Evolutionary conservation across 2,888 invertebrate species (phyloP).

Genomic region (Drosophila suboccidentalis): DNA sequence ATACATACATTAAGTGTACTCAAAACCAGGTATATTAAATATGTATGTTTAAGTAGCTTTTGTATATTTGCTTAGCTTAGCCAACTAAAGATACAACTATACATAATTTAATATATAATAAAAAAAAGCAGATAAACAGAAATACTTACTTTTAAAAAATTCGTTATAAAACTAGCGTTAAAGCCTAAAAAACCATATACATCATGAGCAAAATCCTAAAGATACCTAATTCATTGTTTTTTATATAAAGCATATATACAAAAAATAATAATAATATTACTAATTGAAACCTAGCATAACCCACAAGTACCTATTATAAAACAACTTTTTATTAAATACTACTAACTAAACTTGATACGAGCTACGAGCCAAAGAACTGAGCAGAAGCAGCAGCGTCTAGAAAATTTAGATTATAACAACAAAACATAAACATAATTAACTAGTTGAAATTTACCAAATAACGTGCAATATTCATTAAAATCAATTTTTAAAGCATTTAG

Average conservation of each 20-base stretch:
- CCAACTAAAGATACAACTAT: constrained; percentile 30
- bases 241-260: constrained; percentile 53
- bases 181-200: constrained; percentile 32
- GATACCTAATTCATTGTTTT: constrained; percentile 57
- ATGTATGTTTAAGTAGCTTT: constrained; percentile 76
- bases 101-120: constrained; percentile 26
- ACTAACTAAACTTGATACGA: constrained; percentile 70
- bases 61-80: constrained; percentile 80
- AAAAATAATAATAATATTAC: constrained; percentile 28
- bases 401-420: constrained; percentile 47
- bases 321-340: constrained; percentile 76
- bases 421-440: constrained; percentile 36
- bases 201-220: constrained; percentile 23
- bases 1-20: constrained; percentile 24
- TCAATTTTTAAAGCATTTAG: constrained; percentile 29
- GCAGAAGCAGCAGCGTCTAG: constrained; percentile 64
- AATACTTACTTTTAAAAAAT: constrained; percentile 69
- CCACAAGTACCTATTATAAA: constrained; percentile 76
- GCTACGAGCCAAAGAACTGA: constrained; percentile 80
- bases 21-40: constrained; percentile 60
- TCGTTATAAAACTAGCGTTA: constrained; percentile 48
- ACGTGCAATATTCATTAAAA: constrained; percentile 29
- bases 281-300: constrained; percentile 73
- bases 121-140: constrained; percentile 8
- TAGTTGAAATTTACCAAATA: constrained; percentile 48